phyloP scores from a whole-genome alignment of 2,888 invertebrate species.

The Phalangium opilio region DNA sequence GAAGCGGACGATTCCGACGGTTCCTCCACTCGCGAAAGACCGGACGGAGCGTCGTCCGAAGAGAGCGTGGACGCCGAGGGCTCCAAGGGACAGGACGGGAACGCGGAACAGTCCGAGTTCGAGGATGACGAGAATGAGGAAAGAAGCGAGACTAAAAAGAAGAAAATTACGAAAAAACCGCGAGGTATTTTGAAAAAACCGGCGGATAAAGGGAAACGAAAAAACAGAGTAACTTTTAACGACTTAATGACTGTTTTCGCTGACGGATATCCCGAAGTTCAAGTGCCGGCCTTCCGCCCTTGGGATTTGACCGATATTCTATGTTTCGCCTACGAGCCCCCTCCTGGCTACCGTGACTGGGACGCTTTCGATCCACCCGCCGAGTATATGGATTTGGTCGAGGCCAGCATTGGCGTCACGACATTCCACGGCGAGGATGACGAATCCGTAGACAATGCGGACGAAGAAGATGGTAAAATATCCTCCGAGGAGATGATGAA shows the following conservation, averaged over 20 bases:
- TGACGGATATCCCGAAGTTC: constrained; percentile 18
- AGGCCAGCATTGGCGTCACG: neutral
- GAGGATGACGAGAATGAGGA: too few relatives aligned
- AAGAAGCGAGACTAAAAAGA: too few relatives aligned
- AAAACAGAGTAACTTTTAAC: constrained; percentile 18
- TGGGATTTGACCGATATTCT: constrained; percentile 16
- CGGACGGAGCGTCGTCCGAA: too few relatives aligned
- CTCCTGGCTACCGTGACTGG: constrained; percentile 19
- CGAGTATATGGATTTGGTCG: constrained; percentile 17
- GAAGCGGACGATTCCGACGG: too few relatives aligned
- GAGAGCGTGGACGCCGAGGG: too few relatives aligned
- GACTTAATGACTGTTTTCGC: constrained; percentile 21
- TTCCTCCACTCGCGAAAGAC: too few relatives aligned
- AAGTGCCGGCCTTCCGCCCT: constrained; percentile 16
- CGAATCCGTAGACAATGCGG: too few relatives aligned
- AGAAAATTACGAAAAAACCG: neutral
- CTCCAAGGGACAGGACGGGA: too few relatives aligned
- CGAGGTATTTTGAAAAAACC: neutral
- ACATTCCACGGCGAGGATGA: too few relatives aligned
- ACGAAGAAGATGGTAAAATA: too few relatives aligned
- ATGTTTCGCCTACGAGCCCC: constrained; percentile 21
- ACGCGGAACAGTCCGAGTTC: too few relatives aligned
- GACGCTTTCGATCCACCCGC: constrained; percentile 20
- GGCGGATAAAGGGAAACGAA: neutral
- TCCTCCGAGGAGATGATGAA: too few relatives aligned